These are phyloP conservation scores for Plagiodera versicolora DNA, from an alignment of 2,888 invertebrate species.

Conservation along the genomic window DNA sequence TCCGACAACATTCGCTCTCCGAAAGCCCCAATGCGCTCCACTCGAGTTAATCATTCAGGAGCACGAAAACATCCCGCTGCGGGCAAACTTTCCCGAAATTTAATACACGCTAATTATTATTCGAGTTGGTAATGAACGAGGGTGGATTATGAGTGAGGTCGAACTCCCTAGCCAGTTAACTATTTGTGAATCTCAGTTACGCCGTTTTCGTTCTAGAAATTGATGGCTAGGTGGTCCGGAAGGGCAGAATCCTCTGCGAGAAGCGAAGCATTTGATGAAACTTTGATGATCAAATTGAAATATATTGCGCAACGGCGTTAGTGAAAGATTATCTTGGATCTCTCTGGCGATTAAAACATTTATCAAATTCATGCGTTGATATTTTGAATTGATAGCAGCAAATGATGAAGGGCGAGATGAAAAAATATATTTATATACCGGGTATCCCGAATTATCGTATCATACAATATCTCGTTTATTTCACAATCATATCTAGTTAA, in stretches of 20 bases:
- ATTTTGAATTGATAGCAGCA: too few relatives aligned
- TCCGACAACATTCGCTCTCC: background rate
- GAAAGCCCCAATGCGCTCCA: background rate
- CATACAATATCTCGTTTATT: too few relatives aligned
- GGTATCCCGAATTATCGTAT: too few relatives aligned
- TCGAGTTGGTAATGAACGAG: conserved; percentile 20
- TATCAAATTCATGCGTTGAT: too few relatives aligned
- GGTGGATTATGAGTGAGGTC: background rate
- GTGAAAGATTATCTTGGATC: too few relatives aligned
- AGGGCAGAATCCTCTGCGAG: background rate
- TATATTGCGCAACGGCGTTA: too few relatives aligned
- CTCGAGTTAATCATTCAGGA: conserved; percentile 21
- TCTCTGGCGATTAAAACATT: too few relatives aligned
- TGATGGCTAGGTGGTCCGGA: background rate
- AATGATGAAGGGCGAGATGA: too few relatives aligned
- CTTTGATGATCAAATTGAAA: too few relatives aligned
- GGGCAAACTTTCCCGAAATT: conserved; percentile 15
- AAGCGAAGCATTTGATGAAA: too few relatives aligned
- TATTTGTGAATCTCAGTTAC: background rate
- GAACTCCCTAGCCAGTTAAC: background rate
- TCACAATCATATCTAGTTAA: too few relatives aligned
- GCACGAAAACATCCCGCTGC: conserved; percentile 7
- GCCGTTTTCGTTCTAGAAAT: background rate
- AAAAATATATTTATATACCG: too few relatives aligned
- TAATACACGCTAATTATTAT: conserved; percentile 25